Evolutionary conservation across 2,797 vertebrate species (phyloP), one percentile per base, ranked within the genome.

Genomic region (Mareca penelope): DNA sequence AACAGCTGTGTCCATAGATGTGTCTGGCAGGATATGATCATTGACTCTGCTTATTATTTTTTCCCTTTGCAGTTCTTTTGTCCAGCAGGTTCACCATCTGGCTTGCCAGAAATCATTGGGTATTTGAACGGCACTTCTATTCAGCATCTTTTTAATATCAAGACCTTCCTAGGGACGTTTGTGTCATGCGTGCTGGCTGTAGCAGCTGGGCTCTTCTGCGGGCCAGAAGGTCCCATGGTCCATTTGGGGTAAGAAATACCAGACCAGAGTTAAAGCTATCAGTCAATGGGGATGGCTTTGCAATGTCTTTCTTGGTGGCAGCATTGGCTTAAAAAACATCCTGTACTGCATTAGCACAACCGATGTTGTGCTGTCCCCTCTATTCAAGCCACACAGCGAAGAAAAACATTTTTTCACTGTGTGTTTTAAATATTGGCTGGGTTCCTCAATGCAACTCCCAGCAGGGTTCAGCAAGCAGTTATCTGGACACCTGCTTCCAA

Each of bases 161-260:
- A 85, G 87, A 92, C 92, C 10, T 96, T 97, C 88, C 55, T 94
- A 37, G 95, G 94, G 42, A 95, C 93, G 0, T 97, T 95, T 76
- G 39, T 95, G 10, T 98, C 89, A 7, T 95, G 92, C 2, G 46
- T 96, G 59, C 60, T 98, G 76, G 75, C 95, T 86, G 94, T 97
- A 75, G 90, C 96, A 60, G 94, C 70, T 1, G 48, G 96, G 56
- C 77, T 97, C 10, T 96, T 97, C 89, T 96, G 94, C 21, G 91
- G 95, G 48, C 94, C 93, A 67, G 95, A 97, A 90, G 94, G 92
- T 69, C 96, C 93, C 59, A 94, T 96, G 96, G 86, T 97, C 67
- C 78, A 85, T 78, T 86, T 96, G 70, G 95, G 88, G 78, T 97
- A 93, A 96, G 94, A 90, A 93, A 64, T 10, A 76, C 56, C 15